phyloP scores from a whole-genome alignment of 2,888 invertebrate species.

The Antitype chi region DNA sequence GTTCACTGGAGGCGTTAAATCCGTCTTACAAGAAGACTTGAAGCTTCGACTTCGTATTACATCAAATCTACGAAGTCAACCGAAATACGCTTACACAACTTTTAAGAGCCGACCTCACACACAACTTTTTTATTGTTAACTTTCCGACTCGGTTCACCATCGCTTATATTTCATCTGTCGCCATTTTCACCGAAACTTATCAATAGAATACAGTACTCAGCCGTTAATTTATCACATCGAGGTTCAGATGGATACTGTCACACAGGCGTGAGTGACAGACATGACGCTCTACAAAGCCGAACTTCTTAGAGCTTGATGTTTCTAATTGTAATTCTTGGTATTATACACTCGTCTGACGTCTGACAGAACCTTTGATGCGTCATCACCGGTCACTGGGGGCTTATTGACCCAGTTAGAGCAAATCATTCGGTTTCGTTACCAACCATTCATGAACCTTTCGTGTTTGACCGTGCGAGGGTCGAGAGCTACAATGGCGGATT shows the following conservation, averaged over 20 bases:
- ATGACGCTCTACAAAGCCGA: not conserved
- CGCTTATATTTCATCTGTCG: constrained; percentile 16
- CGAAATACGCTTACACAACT: constrained; percentile 21
- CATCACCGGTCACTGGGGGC: constrained; percentile 13
- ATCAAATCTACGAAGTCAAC: constrained; percentile 37
- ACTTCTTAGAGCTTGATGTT: not conserved
- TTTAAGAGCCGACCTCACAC: constrained; percentile 8
- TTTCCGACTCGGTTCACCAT: constrained; percentile 8
- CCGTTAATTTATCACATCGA: not conserved
- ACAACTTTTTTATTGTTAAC: constrained; percentile 29
- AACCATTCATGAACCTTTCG: constrained; percentile 45
- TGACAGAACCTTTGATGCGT: not conserved
- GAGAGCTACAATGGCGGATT: constrained; percentile 46
- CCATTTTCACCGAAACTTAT: constrained; percentile 14
- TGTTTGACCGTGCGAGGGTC: constrained; percentile 27
- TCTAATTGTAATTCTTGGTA: not conserved
- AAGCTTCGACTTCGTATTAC: constrained; percentile 10
- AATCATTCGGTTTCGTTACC: constrained; percentile 49
- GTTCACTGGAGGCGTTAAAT: constrained; percentile 14
- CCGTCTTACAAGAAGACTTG: not conserved
- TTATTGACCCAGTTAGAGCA: constrained; percentile 53
- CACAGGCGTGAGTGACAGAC: not conserved
- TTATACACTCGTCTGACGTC: constrained; percentile 12
- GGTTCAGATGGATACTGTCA: not conserved
- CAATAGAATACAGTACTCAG: not conserved